phyloP scores from a whole-genome alignment of 2,797 vertebrate genomes.

The Pelodytes ibericus region DNA sequence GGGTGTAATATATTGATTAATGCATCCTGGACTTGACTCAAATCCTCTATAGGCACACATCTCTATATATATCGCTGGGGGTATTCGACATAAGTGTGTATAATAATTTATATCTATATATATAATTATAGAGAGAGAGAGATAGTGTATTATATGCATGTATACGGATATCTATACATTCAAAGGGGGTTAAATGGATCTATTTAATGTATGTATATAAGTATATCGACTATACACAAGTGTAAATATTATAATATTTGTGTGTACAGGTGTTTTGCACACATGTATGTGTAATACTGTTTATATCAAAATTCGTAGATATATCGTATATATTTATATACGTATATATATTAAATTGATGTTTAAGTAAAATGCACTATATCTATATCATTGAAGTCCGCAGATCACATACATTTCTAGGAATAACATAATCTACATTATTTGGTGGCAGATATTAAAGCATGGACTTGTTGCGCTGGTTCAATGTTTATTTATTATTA shows the following conservation, averaged over 20 bases:
- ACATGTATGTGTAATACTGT: neutral
- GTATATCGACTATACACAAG: neutral
- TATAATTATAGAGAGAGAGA: neutral
- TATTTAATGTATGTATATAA: neutral
- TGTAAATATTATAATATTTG: too few species aligned
- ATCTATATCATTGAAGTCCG: too few species aligned
- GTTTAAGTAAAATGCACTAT: too few species aligned
- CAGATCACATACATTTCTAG: too few species aligned
- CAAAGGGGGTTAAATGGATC: neutral
- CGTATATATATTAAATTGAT: too few species aligned
- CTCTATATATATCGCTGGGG: neutral
- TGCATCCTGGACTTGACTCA: conserved; percentile 21
- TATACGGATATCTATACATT: neutral
- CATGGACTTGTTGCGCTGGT: too few species aligned
- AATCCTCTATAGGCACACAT: conserved; percentile 3
- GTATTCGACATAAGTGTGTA: neutral
- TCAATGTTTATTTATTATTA: too few species aligned
- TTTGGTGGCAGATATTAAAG: too few species aligned
- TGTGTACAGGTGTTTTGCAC: neutral
- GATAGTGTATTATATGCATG: neutral
- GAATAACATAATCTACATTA: too few species aligned
- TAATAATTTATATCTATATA: neutral
- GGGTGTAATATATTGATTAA: conserved; percentile 46
- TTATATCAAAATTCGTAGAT: too few species aligned
- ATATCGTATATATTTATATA: too few species aligned